These are phyloP conservation scores for Gallinago nigripennis DNA, from an alignment of 2,797 vertebrate species.

Conservation along the genomic window DNA sequence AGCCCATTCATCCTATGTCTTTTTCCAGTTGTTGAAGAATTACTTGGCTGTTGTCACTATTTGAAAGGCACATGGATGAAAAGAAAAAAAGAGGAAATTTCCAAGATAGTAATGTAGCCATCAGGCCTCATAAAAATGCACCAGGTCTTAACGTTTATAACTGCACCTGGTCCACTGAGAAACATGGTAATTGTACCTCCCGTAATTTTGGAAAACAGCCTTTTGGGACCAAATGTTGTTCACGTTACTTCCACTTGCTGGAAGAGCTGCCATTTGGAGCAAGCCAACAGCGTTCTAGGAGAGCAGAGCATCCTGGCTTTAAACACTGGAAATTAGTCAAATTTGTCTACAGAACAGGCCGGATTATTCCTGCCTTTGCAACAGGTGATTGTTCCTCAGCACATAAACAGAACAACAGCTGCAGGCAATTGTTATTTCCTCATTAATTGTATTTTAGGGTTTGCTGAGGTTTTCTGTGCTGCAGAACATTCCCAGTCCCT, in stretches of 20 bases:
- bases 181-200: neutral
- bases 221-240: neutral
- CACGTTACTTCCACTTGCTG: neutral
- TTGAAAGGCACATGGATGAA: neutral
- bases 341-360: neutral
- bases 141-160: neutral
- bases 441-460: constrained; percentile 36
- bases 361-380: neutral
- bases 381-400: constrained; percentile 9
- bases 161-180: neutral
- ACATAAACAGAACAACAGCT: neutral
- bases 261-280: neutral
- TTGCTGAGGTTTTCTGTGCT: constrained; percentile 7
- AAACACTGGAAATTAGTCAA: neutral
- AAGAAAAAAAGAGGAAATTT: neutral
- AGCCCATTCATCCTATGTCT: neutral
- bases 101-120: neutral
- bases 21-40: neutral
- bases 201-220: neutral
- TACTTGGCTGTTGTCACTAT: neutral
- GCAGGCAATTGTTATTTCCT: constrained; percentile 32
- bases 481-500: constrained; percentile 1
- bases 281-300: neutral
- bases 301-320: neutral
- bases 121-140: neutral